Conservation (phyloP, 2,113 vertebrate species). For the Cheilinus undulatus region DNA sequence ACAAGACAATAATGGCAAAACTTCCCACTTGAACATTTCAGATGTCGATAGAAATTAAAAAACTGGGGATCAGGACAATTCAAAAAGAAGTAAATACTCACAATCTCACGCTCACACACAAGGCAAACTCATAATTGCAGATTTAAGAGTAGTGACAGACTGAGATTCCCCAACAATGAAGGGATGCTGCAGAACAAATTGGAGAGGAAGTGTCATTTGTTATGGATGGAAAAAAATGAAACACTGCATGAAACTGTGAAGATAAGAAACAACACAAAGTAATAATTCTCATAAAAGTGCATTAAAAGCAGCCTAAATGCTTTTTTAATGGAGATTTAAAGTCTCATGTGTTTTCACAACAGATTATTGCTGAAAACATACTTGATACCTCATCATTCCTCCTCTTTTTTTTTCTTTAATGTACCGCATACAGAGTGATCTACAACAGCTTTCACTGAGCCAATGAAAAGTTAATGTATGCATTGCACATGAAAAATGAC, state of each 20-base stretch:
- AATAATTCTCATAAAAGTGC: slow-evolving; percentile 1
- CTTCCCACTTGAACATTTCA: slow-evolving; percentile 3
- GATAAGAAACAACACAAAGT: slow-evolving; percentile 21
- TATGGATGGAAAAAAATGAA: slow-evolving; percentile 16
- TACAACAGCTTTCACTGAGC: slow-evolving; percentile 10
- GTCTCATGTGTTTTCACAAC: slow-evolving; percentile 10
- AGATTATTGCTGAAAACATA: slow-evolving; percentile 5
- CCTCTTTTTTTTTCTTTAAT: slow-evolving; percentile 15
- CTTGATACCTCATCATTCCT: slow-evolving; percentile 4
- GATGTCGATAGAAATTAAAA: background rate
- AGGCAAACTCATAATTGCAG: slow-evolving; percentile 15
- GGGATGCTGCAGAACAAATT: slow-evolving; percentile 17
- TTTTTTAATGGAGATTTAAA: slow-evolving; percentile 44
- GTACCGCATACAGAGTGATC: slow-evolving; percentile 27
- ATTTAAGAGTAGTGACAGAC: slow-evolving; percentile 30
- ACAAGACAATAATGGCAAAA: slow-evolving; percentile 4
- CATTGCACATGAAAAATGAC: slow-evolving; percentile 36
- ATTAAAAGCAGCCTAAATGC: background rate
- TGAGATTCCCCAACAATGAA: slow-evolving; percentile 23
- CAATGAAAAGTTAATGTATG: slow-evolving; percentile 32
- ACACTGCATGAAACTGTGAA: background rate
- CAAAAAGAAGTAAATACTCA: background rate
- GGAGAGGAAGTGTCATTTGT: slow-evolving; percentile 9
- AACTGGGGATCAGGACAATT: background rate
- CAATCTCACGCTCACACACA: background rate